These are phyloP conservation scores for Myripristis jacobus DNA, from an alignment of 2,797 vertebrate species.

Conservation along the genomic window DNA sequence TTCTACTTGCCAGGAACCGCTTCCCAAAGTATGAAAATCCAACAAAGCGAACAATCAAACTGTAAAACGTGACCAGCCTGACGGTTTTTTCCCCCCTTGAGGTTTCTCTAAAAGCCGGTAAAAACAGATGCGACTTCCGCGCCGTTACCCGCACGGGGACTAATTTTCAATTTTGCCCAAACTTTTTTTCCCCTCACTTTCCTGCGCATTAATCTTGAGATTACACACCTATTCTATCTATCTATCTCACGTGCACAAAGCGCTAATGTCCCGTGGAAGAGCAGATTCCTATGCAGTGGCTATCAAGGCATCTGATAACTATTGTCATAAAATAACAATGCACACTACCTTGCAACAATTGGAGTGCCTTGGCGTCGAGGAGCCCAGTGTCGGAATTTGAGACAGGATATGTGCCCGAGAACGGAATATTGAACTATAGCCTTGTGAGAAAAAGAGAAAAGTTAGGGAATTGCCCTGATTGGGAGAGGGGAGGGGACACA, in stretches of 20 bases:
- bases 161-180: neutral
- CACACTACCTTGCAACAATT: constrained; percentile 80
- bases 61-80: constrained; percentile 29
- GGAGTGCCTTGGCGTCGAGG: constrained; percentile 75
- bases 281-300: constrained; percentile 45
- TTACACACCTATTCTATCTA: neutral
- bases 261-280: constrained; percentile 56
- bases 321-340: constrained; percentile 42
- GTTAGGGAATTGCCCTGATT: constrained; percentile 86
- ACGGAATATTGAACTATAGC: constrained; percentile 84
- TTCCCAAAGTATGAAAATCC: constrained; percentile 3
- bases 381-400: constrained; percentile 84
- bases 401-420: constrained; percentile 78
- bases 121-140: constrained; percentile 30
- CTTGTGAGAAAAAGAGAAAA: constrained; percentile 86
- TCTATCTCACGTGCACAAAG: constrained; percentile 31
- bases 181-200: constrained; percentile 2
- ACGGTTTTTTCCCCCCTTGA: neutral
- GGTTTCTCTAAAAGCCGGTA: constrained; percentile 48
- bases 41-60: constrained; percentile 21
- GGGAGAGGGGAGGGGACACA: constrained; percentile 87
- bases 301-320: constrained; percentile 59
- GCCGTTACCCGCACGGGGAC: neutral
- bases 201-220: constrained; percentile 12
- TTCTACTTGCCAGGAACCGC: constrained; percentile 18